Base-by-base conservation (phyloP, 1,140 invertebrate genomes). In the Cyphomyrmex costatus region DNA sequence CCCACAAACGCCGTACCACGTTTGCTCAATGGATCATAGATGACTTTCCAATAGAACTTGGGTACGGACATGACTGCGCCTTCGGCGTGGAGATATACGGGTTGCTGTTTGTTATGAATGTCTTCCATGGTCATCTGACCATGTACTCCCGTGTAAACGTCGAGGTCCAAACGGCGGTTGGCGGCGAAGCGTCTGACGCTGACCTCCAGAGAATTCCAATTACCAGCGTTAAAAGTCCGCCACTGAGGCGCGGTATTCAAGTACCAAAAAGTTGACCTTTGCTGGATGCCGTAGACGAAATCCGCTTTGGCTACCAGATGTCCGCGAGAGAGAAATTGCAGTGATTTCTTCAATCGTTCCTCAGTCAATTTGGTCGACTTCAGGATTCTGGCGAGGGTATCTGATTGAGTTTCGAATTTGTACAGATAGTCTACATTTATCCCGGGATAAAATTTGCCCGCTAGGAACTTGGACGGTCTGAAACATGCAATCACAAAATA, bases 41-140 rank as follows among this genome's bases (percentile, higher is more conserved):
- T 93, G 10, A 97, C 93, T 95, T 97, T 97, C 95, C 96, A 97
- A 82, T 95, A 96, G 53, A 96, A 95, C 88, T 95, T 92, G 0
- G 96, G 96, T 0, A 96, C 96, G 0, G 96, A 95, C 14, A 97
- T 78, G 12, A 94, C 92, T 27, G 94, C 94, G 1, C 86, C 89
- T 89, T 96, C 94, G 0, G 90, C 89, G 53, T 93, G 90, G 0
- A 97, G 90, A 86, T 95, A 96, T 1, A 97, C 78, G 4, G 94
- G 91, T 1, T 93, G 93, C 19, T 95, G 86, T 27, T 89, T 90
- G 4, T 93, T 94, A 30, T 95, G 85, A 16, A 92, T 92, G 90
- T 97, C 95, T 0, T 91, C 90, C 79, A 97, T 88, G 0, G 93
- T 95, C 30, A 96, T 93, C 10, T 96, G 93, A 2, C 95, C 96